Evolutionary conservation across 2,888 invertebrate species (phyloP).

Genomic region (Chorisops tibialis): DNA sequence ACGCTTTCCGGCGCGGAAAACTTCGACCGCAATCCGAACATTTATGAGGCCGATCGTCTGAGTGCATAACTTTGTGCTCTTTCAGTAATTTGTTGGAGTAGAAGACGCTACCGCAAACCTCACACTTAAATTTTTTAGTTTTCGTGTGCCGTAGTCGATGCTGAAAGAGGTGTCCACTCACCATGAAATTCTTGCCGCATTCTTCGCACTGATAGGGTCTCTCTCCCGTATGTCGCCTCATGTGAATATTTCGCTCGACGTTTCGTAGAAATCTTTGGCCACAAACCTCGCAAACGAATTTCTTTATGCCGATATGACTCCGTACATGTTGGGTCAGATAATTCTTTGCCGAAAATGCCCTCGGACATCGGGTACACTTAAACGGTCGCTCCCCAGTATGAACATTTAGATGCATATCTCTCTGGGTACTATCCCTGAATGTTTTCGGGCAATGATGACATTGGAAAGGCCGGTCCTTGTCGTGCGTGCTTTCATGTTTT

Average conservation of each 20-base stretch:
- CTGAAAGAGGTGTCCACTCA: slow-evolving; percentile 31
- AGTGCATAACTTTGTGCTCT: slow-evolving; percentile 13
- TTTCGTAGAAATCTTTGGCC: slow-evolving; percentile 33
- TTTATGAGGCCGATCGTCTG: slow-evolving; percentile 4
- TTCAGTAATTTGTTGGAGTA: slow-evolving; percentile 11
- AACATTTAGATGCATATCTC: slow-evolving; percentile 9
- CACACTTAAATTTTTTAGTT: slow-evolving; percentile 32
- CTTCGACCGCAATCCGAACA: too few species aligned
- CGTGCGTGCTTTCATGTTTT: slow-evolving; percentile 18
- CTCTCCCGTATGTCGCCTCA: slow-evolving; percentile 35
- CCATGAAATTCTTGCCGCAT: slow-evolving; percentile 30
- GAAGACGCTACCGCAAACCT: slow-evolving; percentile 30
- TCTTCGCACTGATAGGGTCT: slow-evolving; percentile 35
- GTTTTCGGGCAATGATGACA: slow-evolving; percentile 11
- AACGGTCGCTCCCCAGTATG: slow-evolving; percentile 28
- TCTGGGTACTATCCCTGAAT: not conserved
- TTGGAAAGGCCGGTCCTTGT: not conserved
- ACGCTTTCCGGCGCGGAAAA: too few species aligned
- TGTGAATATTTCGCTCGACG: slow-evolving; percentile 33
- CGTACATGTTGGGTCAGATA: slow-evolving; percentile 33
- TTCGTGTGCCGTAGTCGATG: slow-evolving; percentile 34
- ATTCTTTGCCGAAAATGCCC: slow-evolving; percentile 32
- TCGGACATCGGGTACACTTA: slow-evolving; percentile 35
- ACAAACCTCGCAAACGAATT: slow-evolving; percentile 31
- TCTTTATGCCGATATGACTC: slow-evolving; percentile 32